These are phyloP conservation scores for Netta rufina DNA, from an alignment of 2,797 vertebrate genomes.

Conservation along the genomic window DNA sequence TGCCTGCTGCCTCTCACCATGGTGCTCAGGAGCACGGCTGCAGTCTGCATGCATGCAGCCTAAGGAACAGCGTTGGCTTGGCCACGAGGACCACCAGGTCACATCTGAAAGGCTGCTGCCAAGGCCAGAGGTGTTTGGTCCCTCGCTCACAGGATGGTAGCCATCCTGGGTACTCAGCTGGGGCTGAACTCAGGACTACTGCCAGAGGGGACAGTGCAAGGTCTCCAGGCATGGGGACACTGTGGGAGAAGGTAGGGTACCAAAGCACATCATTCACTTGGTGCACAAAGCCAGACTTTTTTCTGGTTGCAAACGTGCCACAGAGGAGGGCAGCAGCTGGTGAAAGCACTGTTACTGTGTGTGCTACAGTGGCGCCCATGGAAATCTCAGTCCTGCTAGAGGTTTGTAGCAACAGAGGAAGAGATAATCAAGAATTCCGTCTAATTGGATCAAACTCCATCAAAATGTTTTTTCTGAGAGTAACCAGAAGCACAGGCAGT, in stretches of 20 bases:
- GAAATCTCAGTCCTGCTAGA: not conserved
- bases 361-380: not conserved
- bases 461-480: not conserved
- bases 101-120: not conserved
- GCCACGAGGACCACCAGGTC: not conserved
- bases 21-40: not conserved
- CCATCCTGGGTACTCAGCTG: rapidly evolving
- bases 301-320: not conserved
- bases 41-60: not conserved
- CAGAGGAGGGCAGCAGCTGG: not conserved
- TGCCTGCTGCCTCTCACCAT: not conserved
- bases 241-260: not conserved
- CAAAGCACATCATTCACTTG: not conserved
- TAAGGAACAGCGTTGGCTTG: too few species aligned
- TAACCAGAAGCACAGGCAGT: not conserved
- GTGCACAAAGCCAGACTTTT: not conserved
- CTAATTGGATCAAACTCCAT: not conserved
- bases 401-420: not conserved
- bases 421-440: not conserved
- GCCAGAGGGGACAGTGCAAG: not conserved
- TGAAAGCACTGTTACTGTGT: not conserved
- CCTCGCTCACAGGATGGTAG: not conserved
- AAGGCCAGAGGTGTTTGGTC: not conserved
- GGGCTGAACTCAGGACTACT: not conserved
- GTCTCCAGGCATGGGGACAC: not conserved